Percentiles rank a stretch among this genome's conserved stretches.
phyloP scores from a whole-genome alignment of 2,888 invertebrate species.

The Abrostola triplasia region DNA sequence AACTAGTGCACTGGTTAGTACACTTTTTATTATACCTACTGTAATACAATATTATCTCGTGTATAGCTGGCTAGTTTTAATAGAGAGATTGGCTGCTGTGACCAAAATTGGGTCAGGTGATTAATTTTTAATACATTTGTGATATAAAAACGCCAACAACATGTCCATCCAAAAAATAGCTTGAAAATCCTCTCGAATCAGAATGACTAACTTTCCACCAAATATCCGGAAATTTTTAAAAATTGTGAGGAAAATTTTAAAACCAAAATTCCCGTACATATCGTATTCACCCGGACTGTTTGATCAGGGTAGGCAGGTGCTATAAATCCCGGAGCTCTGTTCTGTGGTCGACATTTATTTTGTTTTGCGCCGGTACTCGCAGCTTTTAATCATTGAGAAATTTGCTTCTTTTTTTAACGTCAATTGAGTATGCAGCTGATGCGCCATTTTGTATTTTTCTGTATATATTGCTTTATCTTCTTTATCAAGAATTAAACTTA shows the following conservation, averaged over 20 bases:
- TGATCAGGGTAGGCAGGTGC: constrained; percentile 47
- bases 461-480: background rate
- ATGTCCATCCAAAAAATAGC: background rate
- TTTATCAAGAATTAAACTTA: background rate
- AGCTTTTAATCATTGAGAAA: constrained; percentile 33
- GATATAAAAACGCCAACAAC: too few relatives aligned
- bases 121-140: too few relatives aligned
- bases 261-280: constrained; percentile 18
- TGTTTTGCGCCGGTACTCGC: constrained; percentile 28
- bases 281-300: constrained; percentile 21
- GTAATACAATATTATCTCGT: too few relatives aligned
- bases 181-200: background rate
- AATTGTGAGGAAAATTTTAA: constrained; percentile 7
- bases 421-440: constrained; percentile 2
- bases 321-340: constrained; percentile 42
- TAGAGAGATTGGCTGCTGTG: too few relatives aligned
- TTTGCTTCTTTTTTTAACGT: background rate
- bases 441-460: constrained; percentile 1
- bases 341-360: constrained; percentile 42
- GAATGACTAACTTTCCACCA: background rate
- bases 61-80: too few relatives aligned
- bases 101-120: too few relatives aligned
- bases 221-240: constrained; percentile 8
- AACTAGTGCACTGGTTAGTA: too few relatives aligned
- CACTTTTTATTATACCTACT: too few relatives aligned